phyloP scores from a whole-genome alignment of 92 coral and sea anemone genomes.

The Bergia puertoricense region DNA sequence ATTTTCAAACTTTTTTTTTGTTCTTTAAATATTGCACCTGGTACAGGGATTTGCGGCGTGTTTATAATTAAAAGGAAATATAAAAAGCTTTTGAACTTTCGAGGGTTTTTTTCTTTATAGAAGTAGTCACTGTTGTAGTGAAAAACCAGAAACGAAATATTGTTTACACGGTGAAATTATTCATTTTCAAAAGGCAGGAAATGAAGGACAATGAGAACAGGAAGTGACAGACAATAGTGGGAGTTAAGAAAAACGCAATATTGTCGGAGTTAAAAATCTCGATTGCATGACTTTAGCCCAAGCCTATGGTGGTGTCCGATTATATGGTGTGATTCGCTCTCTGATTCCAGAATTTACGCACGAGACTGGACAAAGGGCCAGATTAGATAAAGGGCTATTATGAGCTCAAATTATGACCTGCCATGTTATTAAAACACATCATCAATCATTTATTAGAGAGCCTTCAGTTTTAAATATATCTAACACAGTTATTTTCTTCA shows the following conservation, averaged over 20 bases:
- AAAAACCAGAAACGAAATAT: background rate
- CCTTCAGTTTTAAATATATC: background rate
- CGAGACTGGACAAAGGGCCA: background rate
- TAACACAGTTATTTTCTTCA: background rate
- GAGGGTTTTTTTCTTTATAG: background rate
- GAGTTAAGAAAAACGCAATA: background rate
- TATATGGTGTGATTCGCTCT: background rate
- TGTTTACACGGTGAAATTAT: background rate
- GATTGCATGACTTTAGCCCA: slow-evolving; percentile 50
- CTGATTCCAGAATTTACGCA: background rate
- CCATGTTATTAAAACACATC: background rate
- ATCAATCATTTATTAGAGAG: background rate
- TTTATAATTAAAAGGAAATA: background rate
- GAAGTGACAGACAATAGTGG: slow-evolving; percentile 30
- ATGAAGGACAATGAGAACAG: slow-evolving; percentile 21
- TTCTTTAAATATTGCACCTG: background rate
- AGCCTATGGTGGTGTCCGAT: background rate
- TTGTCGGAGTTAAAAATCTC: background rate
- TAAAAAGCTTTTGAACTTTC: background rate
- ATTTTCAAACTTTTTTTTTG: background rate
- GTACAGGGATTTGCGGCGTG: background rate
- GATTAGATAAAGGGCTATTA: background rate
- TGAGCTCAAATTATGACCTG: background rate
- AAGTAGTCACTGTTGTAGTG: background rate
- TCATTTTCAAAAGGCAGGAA: slow-evolving; percentile 34